Percentiles rank a stretch among this genome's conserved stretches.
These are phyloP conservation scores for Chloroceryle aenea DNA, from an alignment of 2,113 vertebrate genomes.

Conservation along the genomic window DNA sequence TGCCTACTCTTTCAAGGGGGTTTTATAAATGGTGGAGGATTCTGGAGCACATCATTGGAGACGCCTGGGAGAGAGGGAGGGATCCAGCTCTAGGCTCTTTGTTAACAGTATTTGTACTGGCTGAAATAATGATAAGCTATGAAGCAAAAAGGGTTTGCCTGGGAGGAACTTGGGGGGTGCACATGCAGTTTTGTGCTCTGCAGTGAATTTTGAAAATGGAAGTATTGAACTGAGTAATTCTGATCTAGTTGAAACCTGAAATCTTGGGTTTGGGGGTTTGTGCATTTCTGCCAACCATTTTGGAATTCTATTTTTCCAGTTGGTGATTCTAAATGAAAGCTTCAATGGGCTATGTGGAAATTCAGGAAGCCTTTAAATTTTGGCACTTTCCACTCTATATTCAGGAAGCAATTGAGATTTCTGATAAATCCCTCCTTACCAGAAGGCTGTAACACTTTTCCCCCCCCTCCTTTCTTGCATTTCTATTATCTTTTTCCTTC, in stretches of 20 bases:
- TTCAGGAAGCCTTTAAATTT: background rate
- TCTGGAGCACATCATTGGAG: background rate
- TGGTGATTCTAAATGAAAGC: background rate
- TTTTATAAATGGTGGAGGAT: background rate
- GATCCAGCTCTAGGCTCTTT: background rate
- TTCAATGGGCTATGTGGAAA: background rate
- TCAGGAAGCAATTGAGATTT: background rate
- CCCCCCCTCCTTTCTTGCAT: background rate
- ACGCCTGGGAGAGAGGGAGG: background rate
- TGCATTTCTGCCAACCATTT: background rate
- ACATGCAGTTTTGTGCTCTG: background rate
- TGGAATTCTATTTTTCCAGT: background rate
- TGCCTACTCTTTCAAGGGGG: background rate
- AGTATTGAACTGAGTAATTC: background rate
- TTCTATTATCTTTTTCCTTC: background rate
- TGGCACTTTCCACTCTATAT: background rate
- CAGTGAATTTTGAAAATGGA: background rate
- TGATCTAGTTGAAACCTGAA: background rate
- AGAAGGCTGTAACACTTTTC: background rate
- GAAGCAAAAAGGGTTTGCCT: rapidly evolving
- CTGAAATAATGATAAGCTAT: background rate
- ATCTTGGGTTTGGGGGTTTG: background rate
- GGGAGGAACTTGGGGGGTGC: background rate
- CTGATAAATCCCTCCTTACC: background rate
- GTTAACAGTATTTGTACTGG: background rate